Evolutionary conservation across 2,888 invertebrate species (phyloP), one percentile per base, ranked within the genome.

Genomic region (Agapostemon virescens): DNA sequence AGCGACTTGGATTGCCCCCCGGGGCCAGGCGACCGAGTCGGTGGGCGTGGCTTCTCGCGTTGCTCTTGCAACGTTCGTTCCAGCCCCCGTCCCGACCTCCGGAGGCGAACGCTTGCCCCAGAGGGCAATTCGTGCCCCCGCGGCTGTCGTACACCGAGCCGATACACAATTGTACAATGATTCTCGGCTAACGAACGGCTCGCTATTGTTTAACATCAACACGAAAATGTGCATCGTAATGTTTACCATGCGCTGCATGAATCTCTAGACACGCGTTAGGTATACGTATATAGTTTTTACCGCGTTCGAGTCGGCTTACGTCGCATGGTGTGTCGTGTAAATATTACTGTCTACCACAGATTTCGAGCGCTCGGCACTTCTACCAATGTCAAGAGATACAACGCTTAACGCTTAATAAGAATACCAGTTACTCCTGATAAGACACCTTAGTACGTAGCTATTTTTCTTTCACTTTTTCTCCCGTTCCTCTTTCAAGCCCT

Each of bases 361-460:
- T 73, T 84, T 83, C 81, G 84, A 84, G 81, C 81, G 74, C 70
- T 77, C 84, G 83, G 70, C 79, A 77, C 63, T 74, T 74, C 79
- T 84, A 85, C 83, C 72, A 78, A 85, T 79, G 84, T 78, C 84
- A 82, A 87, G 82, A 86, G 88, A 84, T 86, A 83, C 79, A 86
- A 71, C 78, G 79, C 75, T 85, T 85, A n/a, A 83, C 68, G 70
- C 77, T 85, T 81, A 81, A 77, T 73, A 83, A 75, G 81, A 89
- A 89, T 90, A 90, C 87, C 86, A 83, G 88, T 91, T 90, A 90
- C 84, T 89, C 89, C 86, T 89, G 87, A 89, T 90, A 91, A 91
- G 90, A 91, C 91, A 91, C 90, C 90, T 87, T 90, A 90, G 89
- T 91, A 91, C 91, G 90, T 91, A 91, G 88, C 88, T 87, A 90